These are phyloP conservation scores for Drosophila lacicola DNA, from an alignment of 2,888 invertebrate genomes.

Conservation along the genomic window DNA sequence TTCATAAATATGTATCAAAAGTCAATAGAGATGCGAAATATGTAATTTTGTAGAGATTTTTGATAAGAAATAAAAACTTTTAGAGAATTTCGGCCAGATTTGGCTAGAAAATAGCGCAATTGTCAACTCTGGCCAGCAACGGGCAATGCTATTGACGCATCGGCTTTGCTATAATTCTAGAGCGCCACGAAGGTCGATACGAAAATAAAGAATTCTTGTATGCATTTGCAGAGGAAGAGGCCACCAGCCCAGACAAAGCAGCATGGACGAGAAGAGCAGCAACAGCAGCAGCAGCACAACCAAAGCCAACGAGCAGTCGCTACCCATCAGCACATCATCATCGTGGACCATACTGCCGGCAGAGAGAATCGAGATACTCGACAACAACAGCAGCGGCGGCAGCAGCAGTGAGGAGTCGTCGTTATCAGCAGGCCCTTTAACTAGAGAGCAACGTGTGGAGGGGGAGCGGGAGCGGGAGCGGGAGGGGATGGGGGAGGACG, in stretches of 20 bases:
- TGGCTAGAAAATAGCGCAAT: background rate
- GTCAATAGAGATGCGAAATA: background rate
- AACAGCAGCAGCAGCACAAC: constrained; percentile 9
- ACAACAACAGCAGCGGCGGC: constrained; percentile 18
- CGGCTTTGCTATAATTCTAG: constrained; percentile 8
- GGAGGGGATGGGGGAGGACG: constrained; percentile 13
- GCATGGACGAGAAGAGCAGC: constrained; percentile 29
- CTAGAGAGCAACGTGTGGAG: background rate
- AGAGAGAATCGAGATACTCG: constrained; percentile 44
- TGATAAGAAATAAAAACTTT: background rate
- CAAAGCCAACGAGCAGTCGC: constrained; percentile 50
- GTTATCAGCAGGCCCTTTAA: background rate
- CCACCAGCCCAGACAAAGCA: constrained; percentile 20
- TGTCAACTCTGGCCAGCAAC: background rate
- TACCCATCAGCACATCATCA: constrained; percentile 77
- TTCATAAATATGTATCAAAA: no score
- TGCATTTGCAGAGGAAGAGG: constrained; percentile 32
- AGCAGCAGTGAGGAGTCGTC: constrained; percentile 20
- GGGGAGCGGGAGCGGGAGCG: no score
- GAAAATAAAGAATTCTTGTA: constrained; percentile 29
- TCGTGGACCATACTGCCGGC: constrained; percentile 82
- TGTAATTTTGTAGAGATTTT: background rate
- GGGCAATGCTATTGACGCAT: background rate
- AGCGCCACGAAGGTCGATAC: constrained; percentile 17
- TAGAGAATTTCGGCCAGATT: background rate